Evolutionary conservation across 1,140 invertebrate genomes (phyloP), one percentile per base, ranked within the genome.

Genomic region (Charaxes varanes): DNA sequence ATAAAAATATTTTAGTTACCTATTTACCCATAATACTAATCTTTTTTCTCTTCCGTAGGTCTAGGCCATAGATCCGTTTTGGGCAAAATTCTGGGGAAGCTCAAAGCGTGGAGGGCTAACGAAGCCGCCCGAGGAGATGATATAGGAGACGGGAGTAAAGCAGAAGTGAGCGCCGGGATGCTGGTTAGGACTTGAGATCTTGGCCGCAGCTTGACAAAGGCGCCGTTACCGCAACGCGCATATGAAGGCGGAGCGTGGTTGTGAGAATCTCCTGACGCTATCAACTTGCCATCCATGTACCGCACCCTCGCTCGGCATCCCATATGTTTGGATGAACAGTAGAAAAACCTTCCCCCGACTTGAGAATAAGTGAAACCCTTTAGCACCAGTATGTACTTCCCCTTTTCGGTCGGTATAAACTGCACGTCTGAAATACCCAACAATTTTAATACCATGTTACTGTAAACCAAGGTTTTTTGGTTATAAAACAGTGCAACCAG

Each of bases 251-350:
- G 76, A 8, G 68, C 62, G 32, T 83, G 78, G 41, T 82, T 80
- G 33, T 82, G 78, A 4, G 49, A 57, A 28, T 80, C 76, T 0
- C 64, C 69, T 3, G 73, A 77, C 1, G 68, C 64, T 4, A 80
- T 55, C 34, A 80, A 53, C 45, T 70, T 72, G 4, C 76, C 76
- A 1, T 61, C 57, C 18, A 74, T 62, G 7, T 79, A 41, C 0
- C 76, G 41, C 4, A 83, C 76, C 15, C 79, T 44, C 14, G 79
- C 79, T 14, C 71, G 36, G 48, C 79, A 83, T 3, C 79, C 79
- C 66, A 77, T 77, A 27, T 83, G 79, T 46, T 83, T 83, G 4
- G 79, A 83, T 3, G 76, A 80, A 32, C 79, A 83, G 51, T 83
- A 83, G 61, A 80, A 83, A 34, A 80, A 83, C 17, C 79, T 54